Percentiles rank a stretch among this genome's conserved stretches.
phyloP scores from a whole-genome alignment of 2,113 vertebrate genomes.

The Trochalopteron elliotii region DNA sequence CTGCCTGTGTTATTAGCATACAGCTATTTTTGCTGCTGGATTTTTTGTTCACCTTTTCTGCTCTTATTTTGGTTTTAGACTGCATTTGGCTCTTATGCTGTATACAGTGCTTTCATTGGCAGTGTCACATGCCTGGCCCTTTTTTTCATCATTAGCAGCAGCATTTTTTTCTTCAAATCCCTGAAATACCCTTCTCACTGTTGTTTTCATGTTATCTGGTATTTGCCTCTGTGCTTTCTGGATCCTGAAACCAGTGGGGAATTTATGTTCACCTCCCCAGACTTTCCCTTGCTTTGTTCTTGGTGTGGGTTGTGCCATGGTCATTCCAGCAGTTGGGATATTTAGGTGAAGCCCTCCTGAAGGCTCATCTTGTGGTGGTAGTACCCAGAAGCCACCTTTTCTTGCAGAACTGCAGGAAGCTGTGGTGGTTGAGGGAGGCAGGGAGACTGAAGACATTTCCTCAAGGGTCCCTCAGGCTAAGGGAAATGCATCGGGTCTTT shows the following conservation, averaged over 20 bases:
- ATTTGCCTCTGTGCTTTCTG: not conserved
- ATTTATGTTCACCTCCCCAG: not conserved
- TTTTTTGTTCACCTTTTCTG: not conserved
- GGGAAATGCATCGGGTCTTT: accelerated
- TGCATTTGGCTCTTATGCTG: not conserved
- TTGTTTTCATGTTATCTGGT: not conserved
- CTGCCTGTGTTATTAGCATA: not conserved
- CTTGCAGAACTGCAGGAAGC: not conserved
- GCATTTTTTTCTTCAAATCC: not conserved
- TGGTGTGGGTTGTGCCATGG: not conserved
- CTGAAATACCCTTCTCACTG: not conserved
- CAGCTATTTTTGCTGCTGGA: not conserved
- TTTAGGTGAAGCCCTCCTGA: not conserved
- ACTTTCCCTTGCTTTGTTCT: not conserved
- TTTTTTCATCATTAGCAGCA: not conserved
- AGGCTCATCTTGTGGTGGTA: not conserved
- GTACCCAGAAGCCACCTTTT: not conserved
- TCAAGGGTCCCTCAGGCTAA: not conserved
- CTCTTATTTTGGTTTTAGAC: not conserved
- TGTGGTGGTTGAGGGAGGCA: not conserved
- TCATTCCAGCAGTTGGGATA: not conserved
- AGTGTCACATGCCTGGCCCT: not conserved
- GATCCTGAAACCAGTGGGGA: not conserved
- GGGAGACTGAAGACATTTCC: not conserved
- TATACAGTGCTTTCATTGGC: not conserved